phyloP scores from a whole-genome alignment of 2,797 vertebrate species.

The Clarias laeviceps region DNA sequence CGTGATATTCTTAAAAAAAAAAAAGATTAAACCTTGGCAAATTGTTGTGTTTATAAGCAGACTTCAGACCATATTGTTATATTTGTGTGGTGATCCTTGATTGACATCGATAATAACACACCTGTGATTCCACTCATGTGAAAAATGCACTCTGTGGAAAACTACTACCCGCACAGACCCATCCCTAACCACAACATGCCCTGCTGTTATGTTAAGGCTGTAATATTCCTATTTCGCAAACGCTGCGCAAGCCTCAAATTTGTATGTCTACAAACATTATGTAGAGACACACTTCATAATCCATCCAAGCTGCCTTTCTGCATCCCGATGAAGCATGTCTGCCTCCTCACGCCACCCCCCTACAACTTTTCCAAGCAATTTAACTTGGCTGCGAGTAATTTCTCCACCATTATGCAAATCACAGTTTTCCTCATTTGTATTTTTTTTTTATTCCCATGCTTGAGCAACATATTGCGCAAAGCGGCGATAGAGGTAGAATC shows the following conservation, averaged over 20 bases:
- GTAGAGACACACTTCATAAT: constrained; percentile 26
- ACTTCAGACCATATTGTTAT: background rate
- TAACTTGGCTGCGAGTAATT: constrained; percentile 41
- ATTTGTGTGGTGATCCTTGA: background rate
- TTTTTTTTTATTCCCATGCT: constrained; percentile 42
- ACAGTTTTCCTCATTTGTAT: constrained; percentile 20
- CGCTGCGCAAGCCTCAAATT: background rate
- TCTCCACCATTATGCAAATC: constrained; percentile 52
- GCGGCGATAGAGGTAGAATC: constrained; percentile 19
- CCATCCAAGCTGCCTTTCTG: constrained; percentile 12
- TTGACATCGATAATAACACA: background rate
- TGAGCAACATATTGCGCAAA: constrained; percentile 29
- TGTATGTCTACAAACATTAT: constrained; percentile 3
- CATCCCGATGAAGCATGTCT: constrained; percentile 31
- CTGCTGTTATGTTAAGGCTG: background rate
- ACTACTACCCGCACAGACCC: background rate
- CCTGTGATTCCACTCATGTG: background rate
- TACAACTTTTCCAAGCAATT: constrained; percentile 39
- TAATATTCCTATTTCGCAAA: background rate
- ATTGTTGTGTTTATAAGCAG: background rate
- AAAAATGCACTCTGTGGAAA: background rate
- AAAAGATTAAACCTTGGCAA: background rate
- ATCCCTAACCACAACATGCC: background rate
- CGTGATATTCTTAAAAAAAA: too few relatives aligned
- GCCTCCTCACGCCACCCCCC: background rate